A percentile compares a stretch with the other conserved stretches of the same genome.
phyloP scores from a whole-genome alignment of 2,113 vertebrate genomes.

The Calcarius ornatus region DNA sequence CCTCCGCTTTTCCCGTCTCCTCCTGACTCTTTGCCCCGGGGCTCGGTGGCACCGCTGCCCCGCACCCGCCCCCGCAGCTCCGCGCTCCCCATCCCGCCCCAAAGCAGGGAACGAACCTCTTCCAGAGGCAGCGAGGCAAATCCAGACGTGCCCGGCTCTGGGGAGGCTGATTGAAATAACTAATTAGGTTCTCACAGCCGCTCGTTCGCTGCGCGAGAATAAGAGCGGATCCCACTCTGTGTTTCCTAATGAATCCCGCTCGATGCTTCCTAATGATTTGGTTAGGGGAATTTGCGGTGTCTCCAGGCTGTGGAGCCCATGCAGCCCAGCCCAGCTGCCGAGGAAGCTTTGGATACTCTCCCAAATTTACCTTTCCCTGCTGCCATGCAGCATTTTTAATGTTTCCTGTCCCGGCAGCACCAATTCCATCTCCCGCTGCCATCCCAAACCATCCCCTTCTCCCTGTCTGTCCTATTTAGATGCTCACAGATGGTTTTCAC shows the following conservation, averaged over 20 bases:
- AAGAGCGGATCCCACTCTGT: background rate
- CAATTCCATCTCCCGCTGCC: background rate
- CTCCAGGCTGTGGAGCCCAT: background rate
- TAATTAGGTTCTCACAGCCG: conserved; percentile 26
- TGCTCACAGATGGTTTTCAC: background rate
- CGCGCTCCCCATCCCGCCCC: accelerated
- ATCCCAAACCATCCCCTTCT: background rate
- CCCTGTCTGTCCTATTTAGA: background rate
- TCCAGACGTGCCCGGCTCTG: background rate
- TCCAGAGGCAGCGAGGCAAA: background rate
- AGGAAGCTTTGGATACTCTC: background rate
- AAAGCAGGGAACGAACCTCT: background rate
- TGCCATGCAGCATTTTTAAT: background rate
- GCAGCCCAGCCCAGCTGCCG: background rate
- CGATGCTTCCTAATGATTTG: conserved; percentile 35
- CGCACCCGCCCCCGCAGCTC: accelerated
- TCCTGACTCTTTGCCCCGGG: background rate
- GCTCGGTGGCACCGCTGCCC: background rate
- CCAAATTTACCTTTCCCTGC: background rate
- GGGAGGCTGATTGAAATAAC: conserved; percentile 40
- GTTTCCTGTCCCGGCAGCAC: background rate
- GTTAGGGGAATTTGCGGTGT: background rate
- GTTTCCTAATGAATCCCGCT: conserved; percentile 9
- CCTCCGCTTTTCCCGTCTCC: background rate
- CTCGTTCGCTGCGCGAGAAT: background rate